Conservation (phyloP, 2,113 vertebrate genomes). For the Aspidoscelis tigris region DNA sequence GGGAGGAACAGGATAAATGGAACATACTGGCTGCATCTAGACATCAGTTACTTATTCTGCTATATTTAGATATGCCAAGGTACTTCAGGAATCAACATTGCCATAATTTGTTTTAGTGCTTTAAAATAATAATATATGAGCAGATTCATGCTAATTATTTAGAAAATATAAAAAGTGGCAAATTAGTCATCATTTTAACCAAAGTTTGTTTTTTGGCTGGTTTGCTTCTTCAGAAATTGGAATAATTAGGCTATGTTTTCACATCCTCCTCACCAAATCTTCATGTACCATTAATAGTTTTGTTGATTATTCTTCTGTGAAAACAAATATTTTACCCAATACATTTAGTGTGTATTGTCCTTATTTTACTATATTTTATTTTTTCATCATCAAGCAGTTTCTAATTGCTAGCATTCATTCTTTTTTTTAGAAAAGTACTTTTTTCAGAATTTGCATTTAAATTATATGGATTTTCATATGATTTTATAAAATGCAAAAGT, state of each 20-base stretch:
- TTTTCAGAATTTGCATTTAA: too few relatives aligned
- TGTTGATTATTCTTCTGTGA: not conserved
- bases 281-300: conserved; percentile 18
- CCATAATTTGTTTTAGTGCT: conserved; percentile 22
- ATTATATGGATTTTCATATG: too few relatives aligned
- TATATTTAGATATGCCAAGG: too few relatives aligned
- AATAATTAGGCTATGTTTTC: not conserved
- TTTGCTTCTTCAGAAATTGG: not conserved
- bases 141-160: conserved; percentile 3
- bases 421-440: too few relatives aligned
- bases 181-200: not conserved
- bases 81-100: not conserved
- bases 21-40: too few relatives aligned
- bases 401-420: too few relatives aligned
- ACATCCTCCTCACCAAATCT: not conserved
- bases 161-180: conserved; percentile 5
- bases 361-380: too few relatives aligned
- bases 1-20: not conserved
- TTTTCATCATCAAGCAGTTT: not conserved
- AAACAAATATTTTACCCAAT: not conserved
- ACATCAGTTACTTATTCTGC: too few relatives aligned
- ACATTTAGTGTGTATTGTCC: not conserved
- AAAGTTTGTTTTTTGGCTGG: not conserved
- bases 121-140: not conserved
- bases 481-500: too few relatives aligned